Conservation (phyloP, 2,113 vertebrate species). For the Saimiri boliviensis region DNA sequence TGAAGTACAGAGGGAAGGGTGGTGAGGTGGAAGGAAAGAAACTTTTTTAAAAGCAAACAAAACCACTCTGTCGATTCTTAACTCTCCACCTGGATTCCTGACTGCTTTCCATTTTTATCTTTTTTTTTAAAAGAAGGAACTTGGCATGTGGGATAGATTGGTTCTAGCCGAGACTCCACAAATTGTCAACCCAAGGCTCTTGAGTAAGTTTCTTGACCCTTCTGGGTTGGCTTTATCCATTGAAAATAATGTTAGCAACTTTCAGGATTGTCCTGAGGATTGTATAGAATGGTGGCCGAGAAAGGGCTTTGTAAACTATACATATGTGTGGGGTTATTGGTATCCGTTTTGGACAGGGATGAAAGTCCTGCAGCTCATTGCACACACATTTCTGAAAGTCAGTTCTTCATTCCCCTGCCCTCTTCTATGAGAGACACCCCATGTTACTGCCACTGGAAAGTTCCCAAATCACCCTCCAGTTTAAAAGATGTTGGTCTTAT, state of each 20-base stretch:
- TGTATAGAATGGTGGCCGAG: neutral
- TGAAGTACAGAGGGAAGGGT: neutral
- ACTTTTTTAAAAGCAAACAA: neutral
- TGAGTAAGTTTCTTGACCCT: neutral
- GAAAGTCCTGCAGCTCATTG: neutral
- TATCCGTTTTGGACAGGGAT: neutral
- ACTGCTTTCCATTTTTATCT: constrained; percentile 5
- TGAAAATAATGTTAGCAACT: neutral
- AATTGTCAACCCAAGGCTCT: neutral
- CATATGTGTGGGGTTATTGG: neutral
- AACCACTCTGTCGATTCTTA: neutral
- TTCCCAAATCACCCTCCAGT: neutral
- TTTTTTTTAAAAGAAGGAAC: neutral
- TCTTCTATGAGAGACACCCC: neutral
- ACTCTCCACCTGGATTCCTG: neutral
- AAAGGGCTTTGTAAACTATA: neutral
- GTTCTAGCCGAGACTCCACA: neutral
- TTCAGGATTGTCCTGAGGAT: neutral
- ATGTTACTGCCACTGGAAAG: neutral
- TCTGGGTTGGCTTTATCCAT: neutral
- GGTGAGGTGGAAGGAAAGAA: neutral
- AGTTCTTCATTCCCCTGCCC: neutral
- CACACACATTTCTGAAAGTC: neutral
- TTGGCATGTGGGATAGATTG: neutral
- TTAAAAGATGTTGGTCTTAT: neutral